Percentiles rank a stretch among this genome's conserved stretches.
Conservation (phyloP, 2,113 vertebrate genomes). For the Epinephelus cyanopodus region DNA sequence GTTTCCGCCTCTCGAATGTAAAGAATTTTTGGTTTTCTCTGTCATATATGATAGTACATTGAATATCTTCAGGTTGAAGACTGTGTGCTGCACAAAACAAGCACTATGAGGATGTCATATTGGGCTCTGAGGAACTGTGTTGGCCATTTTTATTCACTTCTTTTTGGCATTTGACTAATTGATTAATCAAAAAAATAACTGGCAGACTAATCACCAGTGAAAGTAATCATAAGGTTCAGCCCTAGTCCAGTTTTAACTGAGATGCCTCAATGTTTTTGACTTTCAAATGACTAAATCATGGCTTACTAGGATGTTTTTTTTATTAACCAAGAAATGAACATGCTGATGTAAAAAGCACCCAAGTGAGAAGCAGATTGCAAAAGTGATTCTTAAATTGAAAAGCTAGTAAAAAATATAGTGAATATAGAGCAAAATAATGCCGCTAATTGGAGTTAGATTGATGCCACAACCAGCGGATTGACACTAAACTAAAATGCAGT, state of each 20-base stretch:
- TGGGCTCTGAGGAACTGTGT: neutral
- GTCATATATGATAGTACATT: neutral
- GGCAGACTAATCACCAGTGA: too few species aligned
- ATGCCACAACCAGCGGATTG: too few species aligned
- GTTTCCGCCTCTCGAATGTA: neutral
- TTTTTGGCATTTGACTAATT: neutral
- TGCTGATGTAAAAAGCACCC: too few species aligned
- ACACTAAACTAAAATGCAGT: neutral
- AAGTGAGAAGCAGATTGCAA: neutral
- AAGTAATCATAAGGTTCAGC: too few species aligned
- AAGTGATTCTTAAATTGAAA: neutral
- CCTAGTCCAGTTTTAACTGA: too few species aligned
- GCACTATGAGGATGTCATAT: neutral
- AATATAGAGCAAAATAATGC: neutral
- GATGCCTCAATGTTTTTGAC: too few species aligned
- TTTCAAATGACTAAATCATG: too few species aligned
- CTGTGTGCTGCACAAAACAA: neutral
- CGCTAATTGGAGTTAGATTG: too few species aligned
- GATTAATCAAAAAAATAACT: neutral
- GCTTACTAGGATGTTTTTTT: neutral
- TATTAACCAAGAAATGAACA: too few species aligned
- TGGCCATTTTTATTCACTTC: neutral
- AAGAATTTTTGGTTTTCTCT: neutral
- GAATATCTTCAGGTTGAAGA: neutral
- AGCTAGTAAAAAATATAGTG: neutral